A percentile compares a stretch with the other conserved stretches of the same genome.
phyloP scores from a whole-genome alignment of 1,140 invertebrate genomes.

The Drosophila sulfurigaster region DNA sequence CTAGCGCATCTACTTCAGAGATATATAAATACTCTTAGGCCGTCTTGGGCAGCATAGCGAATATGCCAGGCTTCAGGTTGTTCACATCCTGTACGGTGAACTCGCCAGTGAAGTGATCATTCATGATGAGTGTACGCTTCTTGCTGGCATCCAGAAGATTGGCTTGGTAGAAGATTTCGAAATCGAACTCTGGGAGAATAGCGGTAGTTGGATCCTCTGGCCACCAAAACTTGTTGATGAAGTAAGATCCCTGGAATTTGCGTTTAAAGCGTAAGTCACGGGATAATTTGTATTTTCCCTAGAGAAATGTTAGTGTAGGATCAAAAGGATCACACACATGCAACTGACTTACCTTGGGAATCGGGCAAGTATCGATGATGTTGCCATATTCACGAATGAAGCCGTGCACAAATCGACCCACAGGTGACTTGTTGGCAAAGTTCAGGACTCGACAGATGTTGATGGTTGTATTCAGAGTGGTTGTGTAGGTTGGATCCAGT shows the following conservation, averaged over 20 bases:
- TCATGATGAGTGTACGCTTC: conserved; percentile 69
- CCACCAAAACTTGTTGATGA: conserved; percentile 79
- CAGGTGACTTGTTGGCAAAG: conserved; percentile 69
- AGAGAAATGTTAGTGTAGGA: conserved; percentile 39
- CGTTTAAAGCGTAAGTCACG: conserved; percentile 53
- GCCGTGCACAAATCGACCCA: conserved; percentile 64
- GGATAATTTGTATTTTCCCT: conserved; percentile 61
- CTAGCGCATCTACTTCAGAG: not conserved
- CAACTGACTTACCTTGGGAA: conserved; percentile 64
- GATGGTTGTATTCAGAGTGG: conserved; percentile 64
- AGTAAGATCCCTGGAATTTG: conserved; percentile 79
- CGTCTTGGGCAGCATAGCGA: conserved; percentile 72
- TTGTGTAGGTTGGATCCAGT: conserved; percentile 61
- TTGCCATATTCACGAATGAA: conserved; percentile 76
- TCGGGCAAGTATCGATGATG: conserved; percentile 70
- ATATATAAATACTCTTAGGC: conserved; percentile 16
- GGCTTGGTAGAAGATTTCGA: conserved; percentile 67
- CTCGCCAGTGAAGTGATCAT: conserved; percentile 71
- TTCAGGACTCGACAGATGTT: conserved; percentile 71
- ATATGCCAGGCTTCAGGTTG: conserved; percentile 76
- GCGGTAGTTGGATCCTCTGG: conserved; percentile 75
- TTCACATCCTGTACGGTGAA: conserved; percentile 72
- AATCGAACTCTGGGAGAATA: conserved; percentile 75
- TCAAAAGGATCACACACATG: not conserved
- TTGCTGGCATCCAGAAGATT: conserved; percentile 64